Conservation (phyloP, 2,888 invertebrate species). For the Arge pagana region DNA sequence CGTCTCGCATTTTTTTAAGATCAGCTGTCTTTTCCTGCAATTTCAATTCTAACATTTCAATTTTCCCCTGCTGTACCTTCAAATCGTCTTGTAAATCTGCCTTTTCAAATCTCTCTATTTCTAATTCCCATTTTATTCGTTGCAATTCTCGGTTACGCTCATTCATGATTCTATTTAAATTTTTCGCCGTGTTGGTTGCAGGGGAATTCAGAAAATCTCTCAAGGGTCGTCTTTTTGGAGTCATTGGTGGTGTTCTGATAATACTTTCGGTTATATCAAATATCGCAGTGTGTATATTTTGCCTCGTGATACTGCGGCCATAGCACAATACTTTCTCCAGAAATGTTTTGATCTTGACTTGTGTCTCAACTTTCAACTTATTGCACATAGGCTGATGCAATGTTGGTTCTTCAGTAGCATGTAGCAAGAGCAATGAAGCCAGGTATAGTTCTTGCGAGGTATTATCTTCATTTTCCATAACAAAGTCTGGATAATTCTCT, state of each 20-base stretch:
- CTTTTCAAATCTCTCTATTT: slow-evolving; percentile 68
- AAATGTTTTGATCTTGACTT: slow-evolving; percentile 63
- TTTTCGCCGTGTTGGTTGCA: slow-evolving; percentile 41
- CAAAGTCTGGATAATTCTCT: slow-evolving; percentile 61
- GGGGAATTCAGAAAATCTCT: slow-evolving; percentile 50
- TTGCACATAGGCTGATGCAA: slow-evolving; percentile 64
- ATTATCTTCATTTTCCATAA: slow-evolving; percentile 45
- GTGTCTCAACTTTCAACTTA: slow-evolving; percentile 60
- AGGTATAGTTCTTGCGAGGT: slow-evolving; percentile 54
- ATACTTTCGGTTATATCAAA: slow-evolving; percentile 45
- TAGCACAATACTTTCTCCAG: slow-evolving; percentile 62
- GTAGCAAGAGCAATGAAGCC: slow-evolving; percentile 62
- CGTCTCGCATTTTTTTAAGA: slow-evolving; percentile 51
- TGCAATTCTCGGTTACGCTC: slow-evolving; percentile 60
- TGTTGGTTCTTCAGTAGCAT: slow-evolving; percentile 62
- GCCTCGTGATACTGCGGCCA: slow-evolving; percentile 55
- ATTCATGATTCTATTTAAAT: slow-evolving; percentile 47
- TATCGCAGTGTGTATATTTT: slow-evolving; percentile 59
- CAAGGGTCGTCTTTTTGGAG: slow-evolving; percentile 37
- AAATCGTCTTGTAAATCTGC: slow-evolving; percentile 67
- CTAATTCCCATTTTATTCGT: slow-evolving; percentile 63
- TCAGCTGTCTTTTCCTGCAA: slow-evolving; percentile 55
- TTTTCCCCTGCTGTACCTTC: slow-evolving; percentile 60
- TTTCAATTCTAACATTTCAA: slow-evolving; percentile 63
- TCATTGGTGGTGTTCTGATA: slow-evolving; percentile 31